Evolutionary conservation across 2,113 vertebrate species (phyloP).

Genomic region (Tenebrosternarchus preto): DNA sequence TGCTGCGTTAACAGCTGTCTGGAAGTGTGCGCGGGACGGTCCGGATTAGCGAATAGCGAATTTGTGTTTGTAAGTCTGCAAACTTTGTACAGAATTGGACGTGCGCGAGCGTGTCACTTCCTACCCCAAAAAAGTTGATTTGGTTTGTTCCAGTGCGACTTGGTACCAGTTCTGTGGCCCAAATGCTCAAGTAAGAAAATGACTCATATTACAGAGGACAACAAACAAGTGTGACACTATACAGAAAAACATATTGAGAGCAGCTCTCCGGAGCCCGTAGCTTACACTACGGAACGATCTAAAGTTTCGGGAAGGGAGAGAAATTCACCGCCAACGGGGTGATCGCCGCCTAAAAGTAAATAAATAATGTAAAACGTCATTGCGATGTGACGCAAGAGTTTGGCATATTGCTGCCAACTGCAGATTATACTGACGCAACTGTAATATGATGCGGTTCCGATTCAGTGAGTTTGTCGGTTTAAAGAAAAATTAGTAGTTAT

Average conservation of each 20-base stretch:
- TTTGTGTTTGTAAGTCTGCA: slow-evolving; percentile 4
- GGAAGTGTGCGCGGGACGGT: slow-evolving; percentile 49
- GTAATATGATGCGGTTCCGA: background rate
- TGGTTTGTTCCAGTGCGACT: background rate
- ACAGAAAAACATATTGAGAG: background rate
- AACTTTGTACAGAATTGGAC: no score
- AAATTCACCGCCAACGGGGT: background rate
- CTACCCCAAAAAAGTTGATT: background rate
- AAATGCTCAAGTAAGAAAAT: background rate
- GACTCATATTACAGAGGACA: background rate
- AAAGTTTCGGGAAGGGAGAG: background rate
- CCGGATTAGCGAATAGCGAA: slow-evolving; percentile 43
- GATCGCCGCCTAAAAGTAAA: background rate
- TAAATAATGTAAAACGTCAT: slow-evolving; percentile 8
- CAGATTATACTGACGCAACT: background rate
- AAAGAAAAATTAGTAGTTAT: background rate
- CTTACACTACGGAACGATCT: background rate
- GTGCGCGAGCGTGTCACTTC: slow-evolving; percentile 2
- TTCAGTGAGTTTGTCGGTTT: background rate
- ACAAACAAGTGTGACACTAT: background rate
- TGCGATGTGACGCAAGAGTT: background rate
- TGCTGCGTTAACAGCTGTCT: slow-evolving; percentile 40
- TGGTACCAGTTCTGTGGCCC: background rate
- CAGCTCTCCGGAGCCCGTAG: background rate
- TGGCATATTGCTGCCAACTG: background rate